phyloP scores from a whole-genome alignment of 37 sponge, comb jelly and placozoan genomes.

The Halichondria panicea region DNA sequence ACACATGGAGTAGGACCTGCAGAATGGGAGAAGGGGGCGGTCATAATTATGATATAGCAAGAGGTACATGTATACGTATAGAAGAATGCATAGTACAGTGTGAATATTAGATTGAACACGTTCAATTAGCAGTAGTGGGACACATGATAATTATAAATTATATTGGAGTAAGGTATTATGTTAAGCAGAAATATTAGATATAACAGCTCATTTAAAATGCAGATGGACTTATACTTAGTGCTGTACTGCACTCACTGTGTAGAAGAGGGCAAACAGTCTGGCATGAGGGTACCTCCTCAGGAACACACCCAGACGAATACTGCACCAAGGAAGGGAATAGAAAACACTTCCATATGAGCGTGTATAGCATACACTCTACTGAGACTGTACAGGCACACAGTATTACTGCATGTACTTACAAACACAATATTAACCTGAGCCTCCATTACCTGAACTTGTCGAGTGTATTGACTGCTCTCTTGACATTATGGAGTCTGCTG shows the following conservation, averaged over 20 bases:
- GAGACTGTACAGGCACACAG: background rate
- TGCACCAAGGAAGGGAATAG: no score
- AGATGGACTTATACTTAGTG: background rate
- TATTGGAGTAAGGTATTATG: no score
- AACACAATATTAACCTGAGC: background rate
- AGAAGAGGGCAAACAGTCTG: conserved; percentile 74
- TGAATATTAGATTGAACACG: no score
- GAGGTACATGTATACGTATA: no score
- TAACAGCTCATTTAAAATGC: background rate
- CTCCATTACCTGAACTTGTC: conserved; percentile 69
- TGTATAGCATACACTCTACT: background rate
- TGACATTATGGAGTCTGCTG: conserved; percentile 34
- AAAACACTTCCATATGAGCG: background rate
- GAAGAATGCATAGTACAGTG: no score
- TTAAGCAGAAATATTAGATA: no score
- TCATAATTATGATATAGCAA: background rate
- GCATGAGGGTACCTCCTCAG: conserved; percentile 82
- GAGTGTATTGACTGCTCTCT: conserved; percentile 64
- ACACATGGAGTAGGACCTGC: conserved; percentile 84
- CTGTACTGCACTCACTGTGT: conserved; percentile 61
- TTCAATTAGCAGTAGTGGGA: no score
- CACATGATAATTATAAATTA: background rate
- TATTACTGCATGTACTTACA: no score
- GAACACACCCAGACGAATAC: conserved; percentile 71
- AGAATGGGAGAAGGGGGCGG: background rate